Conservation (phyloP, 1,140 invertebrate genomes). For the Atta colombica region DNA sequence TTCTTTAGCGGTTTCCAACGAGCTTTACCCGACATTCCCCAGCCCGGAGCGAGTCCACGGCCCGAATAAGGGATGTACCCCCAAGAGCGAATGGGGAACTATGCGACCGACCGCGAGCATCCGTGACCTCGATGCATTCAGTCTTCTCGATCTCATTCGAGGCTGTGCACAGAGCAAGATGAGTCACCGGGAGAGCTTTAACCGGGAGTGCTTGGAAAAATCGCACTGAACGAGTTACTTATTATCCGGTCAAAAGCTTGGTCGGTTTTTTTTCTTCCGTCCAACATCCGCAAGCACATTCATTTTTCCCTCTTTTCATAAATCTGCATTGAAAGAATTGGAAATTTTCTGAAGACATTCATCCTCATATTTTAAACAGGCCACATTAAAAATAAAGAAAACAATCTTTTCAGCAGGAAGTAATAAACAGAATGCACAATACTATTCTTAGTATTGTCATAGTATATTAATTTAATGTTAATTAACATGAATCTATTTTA, state of each 20-base stretch:
- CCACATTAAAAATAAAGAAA: no score
- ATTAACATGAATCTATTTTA: no score
- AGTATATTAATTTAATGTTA: no score
- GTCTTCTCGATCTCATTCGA: constrained; percentile 67
- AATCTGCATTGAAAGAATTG: constrained; percentile 13
- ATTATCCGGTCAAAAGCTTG: constrained; percentile 56
- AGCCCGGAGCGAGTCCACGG: constrained; percentile 66
- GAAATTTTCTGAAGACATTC: neutral
- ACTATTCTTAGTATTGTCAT: no score
- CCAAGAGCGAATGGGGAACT: constrained; percentile 20
- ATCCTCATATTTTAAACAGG: neutral
- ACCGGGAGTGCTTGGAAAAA: constrained; percentile 22
- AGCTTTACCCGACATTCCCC: neutral
- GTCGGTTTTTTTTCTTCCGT: constrained; percentile 20
- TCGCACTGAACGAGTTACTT: constrained; percentile 25
- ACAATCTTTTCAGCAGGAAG: no score
- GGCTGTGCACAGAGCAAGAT: neutral
- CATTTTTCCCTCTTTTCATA: neutral
- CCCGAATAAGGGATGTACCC: constrained; percentile 65
- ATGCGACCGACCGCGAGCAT: constrained; percentile 71
- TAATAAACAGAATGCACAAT: no score
- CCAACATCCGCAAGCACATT: constrained; percentile 19
- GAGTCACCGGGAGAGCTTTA: constrained; percentile 1
- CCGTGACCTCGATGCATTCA: constrained; percentile 80
- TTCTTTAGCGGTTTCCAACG: constrained; percentile 51